Evolutionary conservation across 1,140 invertebrate species (phyloP), one percentile per base, ranked within the genome.

Genomic region (Acromyrmex heyeri): DNA sequence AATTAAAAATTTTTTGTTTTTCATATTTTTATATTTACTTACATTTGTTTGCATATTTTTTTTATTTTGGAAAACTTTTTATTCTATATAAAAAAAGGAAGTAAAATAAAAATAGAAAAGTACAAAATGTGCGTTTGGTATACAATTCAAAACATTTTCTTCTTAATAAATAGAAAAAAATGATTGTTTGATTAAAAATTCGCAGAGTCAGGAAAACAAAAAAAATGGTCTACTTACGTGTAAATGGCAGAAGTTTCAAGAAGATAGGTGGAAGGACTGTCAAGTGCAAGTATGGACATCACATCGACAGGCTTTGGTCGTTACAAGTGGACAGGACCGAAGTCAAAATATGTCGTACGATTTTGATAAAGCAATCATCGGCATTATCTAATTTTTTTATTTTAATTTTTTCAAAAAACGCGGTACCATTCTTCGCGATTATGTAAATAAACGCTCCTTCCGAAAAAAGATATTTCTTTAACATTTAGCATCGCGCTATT

Each of bases 151-250:
- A 44, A 10, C 2, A 44, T 12, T 44, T 44, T 44, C 38, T 44
- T 44, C 7, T 38, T 38, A 3, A 70, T 38, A 48, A n/a, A 59
- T 30, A 16, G n/a, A 48, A 18, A 44, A 38, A 82, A 59, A 3
- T 59, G 24, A 38, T 72, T 30, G 6, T 8, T 34, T n/a, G 53
- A 70, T 70, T 27, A 38, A 12, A 61, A 24, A 38, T 16, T 70
- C n/a, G 50, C n/a, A 38, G 65, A 53, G n/a, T 14, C 55, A 86
- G 62, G 27, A 62, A 73, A 88, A 86, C 3, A 67, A 87, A 89
- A 89, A 75, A 88, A 86, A 76, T 87, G 14, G 81, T 91, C 85
- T 94, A 94, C 93, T 94, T 93, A 94, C 93, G 90, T 93, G 89
- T 93, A 88, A 76, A 85, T 81, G 61, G 87, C 85, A 90, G 91